Percentiles rank a stretch among this genome's conserved stretches.
Evolutionary conservation across 2,113 vertebrate species (phyloP).

Genomic region (Formicarius rufipectus): DNA sequence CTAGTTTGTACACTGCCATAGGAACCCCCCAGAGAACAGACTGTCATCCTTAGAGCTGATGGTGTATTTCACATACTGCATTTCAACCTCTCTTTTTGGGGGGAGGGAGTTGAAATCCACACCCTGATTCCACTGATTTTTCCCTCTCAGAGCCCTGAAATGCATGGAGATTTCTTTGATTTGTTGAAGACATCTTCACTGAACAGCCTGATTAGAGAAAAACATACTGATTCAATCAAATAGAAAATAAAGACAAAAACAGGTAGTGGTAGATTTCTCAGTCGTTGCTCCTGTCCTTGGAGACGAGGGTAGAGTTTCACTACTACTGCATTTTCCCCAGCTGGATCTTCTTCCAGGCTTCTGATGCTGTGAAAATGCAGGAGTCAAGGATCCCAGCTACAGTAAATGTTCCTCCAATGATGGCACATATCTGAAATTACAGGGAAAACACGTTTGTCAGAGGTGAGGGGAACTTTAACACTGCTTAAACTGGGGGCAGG

Average conservation of each 20-base stretch:
- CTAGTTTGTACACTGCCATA: not conserved
- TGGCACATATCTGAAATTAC: slow-evolving; percentile 90
- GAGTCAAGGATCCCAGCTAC: slow-evolving; percentile 98
- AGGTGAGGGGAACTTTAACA: not conserved
- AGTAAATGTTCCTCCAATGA: slow-evolving; percentile 97
- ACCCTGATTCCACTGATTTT: not conserved
- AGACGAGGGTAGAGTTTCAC: not conserved
- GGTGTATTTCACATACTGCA: not conserved
- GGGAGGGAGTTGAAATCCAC: not conserved
- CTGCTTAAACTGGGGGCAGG: not conserved
- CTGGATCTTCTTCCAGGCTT: slow-evolving; percentile 99
- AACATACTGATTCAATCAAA: slow-evolving; percentile 56
- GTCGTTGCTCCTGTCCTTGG: slow-evolving; percentile 42
- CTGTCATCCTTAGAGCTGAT: not conserved
- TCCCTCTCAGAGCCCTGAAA: slow-evolving; percentile 47
- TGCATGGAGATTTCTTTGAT: slow-evolving; percentile 45
- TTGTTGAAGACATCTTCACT: slow-evolving; percentile 36
- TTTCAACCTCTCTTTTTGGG: not conserved
- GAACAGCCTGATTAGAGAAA: slow-evolving; percentile 53
- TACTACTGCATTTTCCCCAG: slow-evolving; percentile 91
- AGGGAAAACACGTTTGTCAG: not conserved
- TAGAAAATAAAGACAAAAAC: slow-evolving; percentile 64
- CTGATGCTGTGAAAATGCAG: slow-evolving; percentile 97
- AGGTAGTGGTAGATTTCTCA: slow-evolving; percentile 37
- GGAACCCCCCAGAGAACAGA: not conserved